These are phyloP conservation scores for Dicentrarchus labrax DNA, from an alignment of 2,113 vertebrate species.

Conservation along the genomic window DNA sequence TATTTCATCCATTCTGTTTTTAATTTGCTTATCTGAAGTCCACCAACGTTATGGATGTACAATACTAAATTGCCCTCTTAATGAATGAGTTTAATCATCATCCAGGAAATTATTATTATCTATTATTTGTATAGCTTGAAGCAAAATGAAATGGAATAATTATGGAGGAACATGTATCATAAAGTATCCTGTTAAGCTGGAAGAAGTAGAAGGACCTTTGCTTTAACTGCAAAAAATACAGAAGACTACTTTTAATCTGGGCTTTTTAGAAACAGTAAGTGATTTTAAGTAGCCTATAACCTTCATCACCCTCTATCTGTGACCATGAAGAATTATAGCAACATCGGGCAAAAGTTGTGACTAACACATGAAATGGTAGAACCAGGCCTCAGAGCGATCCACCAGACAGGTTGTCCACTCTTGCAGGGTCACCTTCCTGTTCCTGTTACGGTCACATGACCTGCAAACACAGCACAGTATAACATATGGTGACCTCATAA, in stretches of 20 bases:
- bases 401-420: constrained; percentile 84
- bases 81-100: background rate
- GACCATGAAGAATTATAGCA: background rate
- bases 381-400: constrained; percentile 81
- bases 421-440: constrained; percentile 83
- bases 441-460: constrained; percentile 83
- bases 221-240: background rate
- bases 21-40: background rate
- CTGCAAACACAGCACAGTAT: constrained; percentile 58
- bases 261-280: background rate
- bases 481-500: constrained; percentile 37
- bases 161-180: background rate
- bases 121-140: background rate
- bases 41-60: background rate
- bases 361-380: constrained; percentile 81
- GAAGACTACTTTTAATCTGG: background rate
- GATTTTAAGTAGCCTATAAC: background rate
- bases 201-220: background rate
- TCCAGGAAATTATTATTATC: background rate
- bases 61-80: background rate
- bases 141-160: background rate
- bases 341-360: constrained; percentile 20
- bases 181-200: background rate
- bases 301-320: background rate
- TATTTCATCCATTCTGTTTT: background rate